phyloP scores from a whole-genome alignment of 1,140 invertebrate genomes.

The Aphelenchoides fujianensis region DNA sequence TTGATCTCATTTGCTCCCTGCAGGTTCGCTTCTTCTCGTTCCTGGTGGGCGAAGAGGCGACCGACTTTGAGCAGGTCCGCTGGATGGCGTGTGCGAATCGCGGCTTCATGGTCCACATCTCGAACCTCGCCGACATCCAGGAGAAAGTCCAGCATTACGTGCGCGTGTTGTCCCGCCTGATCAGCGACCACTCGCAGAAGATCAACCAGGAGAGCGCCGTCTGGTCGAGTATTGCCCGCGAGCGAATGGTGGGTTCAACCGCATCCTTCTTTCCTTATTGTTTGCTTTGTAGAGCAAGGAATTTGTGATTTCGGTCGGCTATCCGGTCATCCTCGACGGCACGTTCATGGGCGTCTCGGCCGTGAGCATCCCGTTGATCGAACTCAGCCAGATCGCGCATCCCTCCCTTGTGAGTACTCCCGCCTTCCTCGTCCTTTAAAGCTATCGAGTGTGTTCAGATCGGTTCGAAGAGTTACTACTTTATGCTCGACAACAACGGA shows the following conservation, averaged over 20 bases:
- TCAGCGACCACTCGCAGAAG: slow-evolving; percentile 40
- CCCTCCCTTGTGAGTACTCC: slow-evolving; percentile 42
- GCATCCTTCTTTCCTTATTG: slow-evolving; percentile 4
- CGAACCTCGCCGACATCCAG: slow-evolving; percentile 60
- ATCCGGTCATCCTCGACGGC: slow-evolving; percentile 59
- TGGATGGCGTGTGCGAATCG: slow-evolving; percentile 96
- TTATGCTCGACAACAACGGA: slow-evolving; percentile 76
- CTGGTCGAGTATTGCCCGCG: slow-evolving; percentile 57
- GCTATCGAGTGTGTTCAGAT: slow-evolving; percentile 38
- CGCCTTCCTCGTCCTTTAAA: neutral
- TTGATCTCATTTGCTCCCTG: slow-evolving; percentile 58
- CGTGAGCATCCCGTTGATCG: slow-evolving; percentile 57
- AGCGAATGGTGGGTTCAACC: slow-evolving; percentile 47
- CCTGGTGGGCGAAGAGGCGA: slow-evolving; percentile 88
- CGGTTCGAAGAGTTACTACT: slow-evolving; percentile 53
- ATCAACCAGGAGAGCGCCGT: slow-evolving; percentile 43
- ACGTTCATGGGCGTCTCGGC: slow-evolving; percentile 61
- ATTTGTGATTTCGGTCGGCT: slow-evolving; percentile 60
- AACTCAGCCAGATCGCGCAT: slow-evolving; percentile 54
- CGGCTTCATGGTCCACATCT: slow-evolving; percentile 69
- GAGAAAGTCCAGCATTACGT: slow-evolving; percentile 62
- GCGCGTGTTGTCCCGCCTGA: slow-evolving; percentile 51
- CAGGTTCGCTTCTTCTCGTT: slow-evolving; percentile 94
- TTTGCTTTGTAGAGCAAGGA: slow-evolving; percentile 49
- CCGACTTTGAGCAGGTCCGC: slow-evolving; percentile 81